Conservation (phyloP, 2,888 invertebrate genomes). For the Thereva unica region DNA sequence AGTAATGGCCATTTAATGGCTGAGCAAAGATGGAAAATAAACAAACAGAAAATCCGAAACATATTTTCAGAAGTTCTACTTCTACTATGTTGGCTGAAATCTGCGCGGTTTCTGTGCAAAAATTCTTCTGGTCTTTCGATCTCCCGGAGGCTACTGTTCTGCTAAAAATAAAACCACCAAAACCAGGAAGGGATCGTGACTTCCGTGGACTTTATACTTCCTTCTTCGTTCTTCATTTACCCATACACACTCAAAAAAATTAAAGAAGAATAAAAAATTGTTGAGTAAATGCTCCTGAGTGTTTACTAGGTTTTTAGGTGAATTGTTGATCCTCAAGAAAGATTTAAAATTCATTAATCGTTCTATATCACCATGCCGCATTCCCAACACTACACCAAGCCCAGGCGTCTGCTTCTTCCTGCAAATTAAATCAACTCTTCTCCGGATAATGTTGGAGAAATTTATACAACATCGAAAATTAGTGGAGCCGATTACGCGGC, state of each 20-base stretch:
- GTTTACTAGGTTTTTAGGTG: too few relatives aligned
- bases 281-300: too few relatives aligned
- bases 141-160: slow-evolving; percentile 17
- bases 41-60: slow-evolving; percentile 16
- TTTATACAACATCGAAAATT: slow-evolving; percentile 31
- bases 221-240: slow-evolving; percentile 9
- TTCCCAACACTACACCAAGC: slow-evolving; percentile 7
- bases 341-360: too few relatives aligned
- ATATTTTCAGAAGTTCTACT: not conserved
- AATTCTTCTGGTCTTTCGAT: too few relatives aligned
- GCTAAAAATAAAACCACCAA: slow-evolving; percentile 31
- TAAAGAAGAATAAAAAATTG: not conserved
- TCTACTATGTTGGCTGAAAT: not conserved
- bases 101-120: slow-evolving; percentile 1
- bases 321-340: too few relatives aligned
- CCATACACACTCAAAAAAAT: not conserved
- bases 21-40: slow-evolving; percentile 29
- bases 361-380: not conserved
- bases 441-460: slow-evolving; percentile 25
- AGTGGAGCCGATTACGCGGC: slow-evolving; percentile 37
- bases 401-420: not conserved
- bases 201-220: slow-evolving; percentile 23
- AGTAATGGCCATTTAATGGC: slow-evolving; percentile 34
- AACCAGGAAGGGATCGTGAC: slow-evolving; percentile 30
- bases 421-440: slow-evolving; percentile 24